phyloP scores from a whole-genome alignment of 2,888 invertebrate species.

The Apamea crenata region DNA sequence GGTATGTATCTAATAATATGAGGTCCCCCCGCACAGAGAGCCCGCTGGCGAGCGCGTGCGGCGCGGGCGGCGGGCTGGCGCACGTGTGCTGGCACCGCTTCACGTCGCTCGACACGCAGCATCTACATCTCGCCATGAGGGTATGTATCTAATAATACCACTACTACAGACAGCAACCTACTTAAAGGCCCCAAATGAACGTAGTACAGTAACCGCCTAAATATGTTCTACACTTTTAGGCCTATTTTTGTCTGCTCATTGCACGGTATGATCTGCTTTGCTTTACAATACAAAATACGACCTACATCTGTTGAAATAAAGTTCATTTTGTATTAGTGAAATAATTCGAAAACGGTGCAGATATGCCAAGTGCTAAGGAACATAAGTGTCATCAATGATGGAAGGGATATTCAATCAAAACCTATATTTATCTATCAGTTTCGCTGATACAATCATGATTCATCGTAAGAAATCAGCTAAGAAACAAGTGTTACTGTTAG shows the following conservation, averaged over 20 bases:
- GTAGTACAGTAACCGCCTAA: not conserved
- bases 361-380: not conserved
- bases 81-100: constrained; percentile 99
- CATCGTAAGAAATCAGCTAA: not conserved
- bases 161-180: no score
- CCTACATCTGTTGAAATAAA: not conserved
- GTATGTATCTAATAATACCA: constrained; percentile 65
- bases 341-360: not conserved
- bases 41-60: constrained; percentile 22
- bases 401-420: not conserved
- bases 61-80: constrained; percentile 94
- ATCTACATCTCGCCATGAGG: constrained; percentile 84
- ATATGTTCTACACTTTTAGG: not conserved
- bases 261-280: not conserved
- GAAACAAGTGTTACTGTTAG: not conserved
- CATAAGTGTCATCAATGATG: not conserved
- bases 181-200: not conserved
- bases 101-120: constrained; percentile 90
- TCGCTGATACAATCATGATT: not conserved
- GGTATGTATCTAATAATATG: constrained; percentile 70
- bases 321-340: not conserved
- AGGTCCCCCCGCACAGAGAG: constrained; percentile 48
- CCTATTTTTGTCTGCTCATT: not conserved
- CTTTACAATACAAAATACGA: not conserved
- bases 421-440: not conserved